Conservation (phyloP, 2,797 vertebrate genomes). For the Notamacropus eugenii region DNA sequence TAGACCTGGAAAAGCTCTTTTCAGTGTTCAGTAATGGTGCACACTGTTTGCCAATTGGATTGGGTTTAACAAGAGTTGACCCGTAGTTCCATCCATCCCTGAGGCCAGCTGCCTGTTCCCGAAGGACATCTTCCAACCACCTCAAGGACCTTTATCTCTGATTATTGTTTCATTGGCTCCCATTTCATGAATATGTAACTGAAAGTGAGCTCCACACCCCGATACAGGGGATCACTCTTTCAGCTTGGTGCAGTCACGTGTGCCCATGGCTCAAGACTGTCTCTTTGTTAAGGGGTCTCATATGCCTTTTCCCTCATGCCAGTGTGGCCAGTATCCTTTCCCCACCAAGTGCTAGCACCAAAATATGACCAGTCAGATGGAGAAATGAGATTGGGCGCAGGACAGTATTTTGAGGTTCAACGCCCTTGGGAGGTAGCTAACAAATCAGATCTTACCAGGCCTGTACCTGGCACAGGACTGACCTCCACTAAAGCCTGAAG, state of each 20-base stretch:
- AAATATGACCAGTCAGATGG: not conserved
- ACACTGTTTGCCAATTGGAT: not conserved
- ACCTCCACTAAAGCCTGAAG: not conserved
- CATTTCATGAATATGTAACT: not conserved
- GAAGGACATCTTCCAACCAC: not conserved
- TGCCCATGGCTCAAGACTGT: not conserved
- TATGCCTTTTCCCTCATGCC: no score
- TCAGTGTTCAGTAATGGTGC: not conserved
- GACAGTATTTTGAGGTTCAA: not conserved
- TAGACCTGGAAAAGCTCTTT: no score
- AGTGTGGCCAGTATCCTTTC: not conserved
- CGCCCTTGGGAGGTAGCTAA: not conserved
- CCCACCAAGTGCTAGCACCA: not conserved
- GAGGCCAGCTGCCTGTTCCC: no score
- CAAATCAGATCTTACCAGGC: not conserved
- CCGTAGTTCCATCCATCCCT: not conserved
- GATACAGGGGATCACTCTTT: not conserved
- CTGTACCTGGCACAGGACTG: not conserved
- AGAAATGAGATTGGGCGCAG: not conserved
- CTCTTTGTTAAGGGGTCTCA: not conserved
- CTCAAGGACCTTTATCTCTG: not conserved
- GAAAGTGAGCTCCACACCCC: not conserved
- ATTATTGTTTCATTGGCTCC: not conserved
- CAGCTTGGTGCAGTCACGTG: not conserved
- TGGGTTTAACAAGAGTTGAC: not conserved